A percentile compares a stretch with the other conserved stretches of the same genome.
Evolutionary conservation across 1,140 invertebrate species (phyloP).

Genomic region (Fopius arisanus): DNA sequence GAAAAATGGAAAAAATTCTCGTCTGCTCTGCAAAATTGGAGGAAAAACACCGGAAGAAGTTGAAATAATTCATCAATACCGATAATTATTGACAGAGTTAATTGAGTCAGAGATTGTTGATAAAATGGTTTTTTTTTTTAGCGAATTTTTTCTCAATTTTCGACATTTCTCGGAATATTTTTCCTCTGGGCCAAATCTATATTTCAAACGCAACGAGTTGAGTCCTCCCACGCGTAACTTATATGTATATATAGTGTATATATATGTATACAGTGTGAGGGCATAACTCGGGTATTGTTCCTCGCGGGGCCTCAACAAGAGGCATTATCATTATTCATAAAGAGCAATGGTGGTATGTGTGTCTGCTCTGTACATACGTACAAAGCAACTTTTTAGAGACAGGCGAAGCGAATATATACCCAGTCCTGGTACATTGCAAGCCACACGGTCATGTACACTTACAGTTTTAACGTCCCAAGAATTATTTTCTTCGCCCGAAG

Average conservation of each 20-base stretch:
- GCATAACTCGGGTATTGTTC: slow-evolving; percentile 41
- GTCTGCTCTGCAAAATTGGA: too few species aligned
- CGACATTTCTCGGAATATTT: background rate
- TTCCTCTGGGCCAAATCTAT: background rate
- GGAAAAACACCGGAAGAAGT: too few species aligned
- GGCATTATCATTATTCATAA: slow-evolving; percentile 44
- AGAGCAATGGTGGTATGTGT: slow-evolving; percentile 16
- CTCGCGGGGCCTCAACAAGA: slow-evolving; percentile 29
- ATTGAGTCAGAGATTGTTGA: too few species aligned
- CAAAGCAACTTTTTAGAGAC: slow-evolving; percentile 16
- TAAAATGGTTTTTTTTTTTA: too few species aligned
- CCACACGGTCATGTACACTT: background rate
- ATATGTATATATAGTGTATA: too few species aligned
- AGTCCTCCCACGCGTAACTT: slow-evolving; percentile 34
- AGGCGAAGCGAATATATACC: slow-evolving; percentile 28
- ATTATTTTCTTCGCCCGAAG: slow-evolving; percentile 22
- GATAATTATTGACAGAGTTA: too few species aligned
- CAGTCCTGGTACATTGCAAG: background rate
- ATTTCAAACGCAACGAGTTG: background rate
- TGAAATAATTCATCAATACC: too few species aligned
- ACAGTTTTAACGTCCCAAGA: slow-evolving; percentile 9
- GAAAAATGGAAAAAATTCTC: background rate
- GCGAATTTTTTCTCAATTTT: background rate
- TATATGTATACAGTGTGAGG: background rate
- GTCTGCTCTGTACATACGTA: slow-evolving; percentile 4